Evolutionary conservation across 2,888 invertebrate species (phyloP), one percentile per base, ranked within the genome.

Genomic region (Caenorhabditis japonica): DNA sequence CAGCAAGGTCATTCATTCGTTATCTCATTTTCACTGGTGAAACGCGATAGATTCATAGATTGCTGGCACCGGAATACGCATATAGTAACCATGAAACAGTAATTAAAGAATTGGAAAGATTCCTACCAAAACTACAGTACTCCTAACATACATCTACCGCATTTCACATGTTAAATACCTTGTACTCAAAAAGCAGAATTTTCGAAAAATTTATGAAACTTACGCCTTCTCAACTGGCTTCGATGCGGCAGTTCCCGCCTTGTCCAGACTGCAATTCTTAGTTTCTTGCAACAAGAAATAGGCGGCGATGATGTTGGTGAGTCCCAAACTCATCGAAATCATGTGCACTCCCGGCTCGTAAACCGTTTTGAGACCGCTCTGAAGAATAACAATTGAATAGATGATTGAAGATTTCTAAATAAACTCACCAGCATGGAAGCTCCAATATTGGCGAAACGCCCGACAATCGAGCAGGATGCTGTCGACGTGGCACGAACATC

Each of bases 291-390:
- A 58, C 34, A 55, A 55, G 56, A 76, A 68, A 55, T 55, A 74
- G 51, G 73, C 70, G 46, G 74, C 71, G 46, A 74, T 15, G 44
- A 77, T 55, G 60, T 77, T 77, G 39, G 64, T 64, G 19, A 77
- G 38, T 21, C 74, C 78, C 25, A 79, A 60, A 34, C 49, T 34
- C 23, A 79, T 75, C 1, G 76, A 77, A 70, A 79, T 75, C 76
- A 79, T 76, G 33, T 79, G 79, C 5, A 79, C 76, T 75, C 79
- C 79, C 13, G 79, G 79, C 47, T 79, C 79, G 62, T 79, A 79
- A 30, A 75, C 59, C 13, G 73, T 77, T 52, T 79, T 79, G 33
- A 79, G 62, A 13, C 75, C 75, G 34, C 66, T 73, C 76, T 78
- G 59, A 41, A 66, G 19, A 13, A 34, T 34, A 15, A 13, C 12